Evolutionary conservation across 2,888 invertebrate genomes (phyloP).

Genomic region (Cancer borealis): DNA sequence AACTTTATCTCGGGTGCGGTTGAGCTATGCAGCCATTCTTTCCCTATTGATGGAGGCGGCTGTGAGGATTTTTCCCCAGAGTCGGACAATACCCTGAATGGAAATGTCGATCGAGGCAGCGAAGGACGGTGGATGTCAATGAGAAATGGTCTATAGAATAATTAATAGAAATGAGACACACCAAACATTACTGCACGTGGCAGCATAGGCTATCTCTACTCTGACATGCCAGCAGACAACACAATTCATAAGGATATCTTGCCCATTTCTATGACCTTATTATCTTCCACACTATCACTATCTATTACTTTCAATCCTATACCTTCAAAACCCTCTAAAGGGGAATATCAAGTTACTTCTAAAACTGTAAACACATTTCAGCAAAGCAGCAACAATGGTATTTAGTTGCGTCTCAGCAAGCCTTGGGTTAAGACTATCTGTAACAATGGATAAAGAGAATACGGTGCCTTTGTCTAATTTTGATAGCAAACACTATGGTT

Average conservation of each 20-base stretch:
- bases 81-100: not conserved
- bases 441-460: no score
- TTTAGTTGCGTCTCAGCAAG: no score
- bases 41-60: not conserved
- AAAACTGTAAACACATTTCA: no score
- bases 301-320: not conserved
- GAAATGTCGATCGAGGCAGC: not conserved
- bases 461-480: not conserved
- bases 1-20: slow-evolving; percentile 44
- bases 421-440: no score
- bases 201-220: not conserved
- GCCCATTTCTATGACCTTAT: not conserved
- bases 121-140: not conserved
- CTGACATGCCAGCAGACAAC: not conserved
- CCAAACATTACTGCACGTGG: not conserved
- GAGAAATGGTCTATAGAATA: not conserved
- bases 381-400: no score
- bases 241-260: not conserved
- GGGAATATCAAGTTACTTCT: not conserved
- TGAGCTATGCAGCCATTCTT: not conserved
- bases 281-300: not conserved
- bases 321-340: not conserved
- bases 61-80: not conserved
- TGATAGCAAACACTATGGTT: not conserved
- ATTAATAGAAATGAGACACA: not conserved